These are phyloP conservation scores for Cancer borealis DNA, from an alignment of 2,888 invertebrate genomes.

Conservation along the genomic window DNA sequence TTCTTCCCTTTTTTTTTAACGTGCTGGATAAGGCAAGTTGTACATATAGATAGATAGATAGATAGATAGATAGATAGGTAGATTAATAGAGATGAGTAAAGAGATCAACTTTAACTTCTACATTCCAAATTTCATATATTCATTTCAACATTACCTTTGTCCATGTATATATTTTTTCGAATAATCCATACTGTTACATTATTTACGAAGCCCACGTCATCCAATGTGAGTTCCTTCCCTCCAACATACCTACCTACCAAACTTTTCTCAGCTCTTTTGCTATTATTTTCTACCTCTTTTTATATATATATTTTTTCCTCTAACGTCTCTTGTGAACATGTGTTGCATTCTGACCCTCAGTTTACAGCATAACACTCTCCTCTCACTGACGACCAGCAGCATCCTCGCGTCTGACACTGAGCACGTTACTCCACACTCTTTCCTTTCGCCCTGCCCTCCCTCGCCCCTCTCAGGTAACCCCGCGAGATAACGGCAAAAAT, in stretches of 20 bases:
- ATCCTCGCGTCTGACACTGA: not conserved
- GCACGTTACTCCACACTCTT: not conserved
- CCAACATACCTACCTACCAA: too few relatives aligned
- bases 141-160: too few relatives aligned
- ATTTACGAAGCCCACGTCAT: not conserved
- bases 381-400: not conserved
- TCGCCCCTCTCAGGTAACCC: not conserved
- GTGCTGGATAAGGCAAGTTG: too few relatives aligned
- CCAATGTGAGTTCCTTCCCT: not conserved
- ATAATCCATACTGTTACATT: too few relatives aligned
- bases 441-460: not conserved
- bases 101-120: too few relatives aligned
- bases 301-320: not conserved
- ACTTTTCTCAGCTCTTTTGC: not conserved
- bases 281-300: not conserved
- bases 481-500: constrained; percentile 26
- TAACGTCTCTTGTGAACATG: not conserved
- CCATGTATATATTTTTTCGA: too few relatives aligned
- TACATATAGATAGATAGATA: too few relatives aligned
- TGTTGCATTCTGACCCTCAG: too few relatives aligned
- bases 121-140: too few relatives aligned
- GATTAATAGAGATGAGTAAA: too few relatives aligned
- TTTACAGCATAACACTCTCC: not conserved
- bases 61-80: too few relatives aligned
- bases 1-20: too few relatives aligned